Evolutionary conservation across 2,888 invertebrate species (phyloP).

Genomic region (Scaptomyza tumidula): DNA sequence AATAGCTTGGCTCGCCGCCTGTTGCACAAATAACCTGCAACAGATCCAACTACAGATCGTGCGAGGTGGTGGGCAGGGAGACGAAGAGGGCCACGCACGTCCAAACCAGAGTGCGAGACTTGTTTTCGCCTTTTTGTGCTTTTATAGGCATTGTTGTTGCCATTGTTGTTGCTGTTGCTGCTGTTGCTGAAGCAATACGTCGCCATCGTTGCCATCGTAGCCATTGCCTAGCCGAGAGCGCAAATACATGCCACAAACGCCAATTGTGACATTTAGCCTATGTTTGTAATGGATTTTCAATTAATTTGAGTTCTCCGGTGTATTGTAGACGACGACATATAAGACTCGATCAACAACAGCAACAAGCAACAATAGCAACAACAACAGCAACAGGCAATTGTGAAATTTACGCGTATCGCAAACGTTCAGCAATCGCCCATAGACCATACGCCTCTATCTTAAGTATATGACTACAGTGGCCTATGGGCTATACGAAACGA

Average conservation of each 20-base stretch:
- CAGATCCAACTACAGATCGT: constrained; percentile 32
- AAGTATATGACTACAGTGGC: constrained; percentile 18
- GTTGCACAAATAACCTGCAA: constrained; percentile 71
- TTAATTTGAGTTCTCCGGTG: constrained; percentile 83
- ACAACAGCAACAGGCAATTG: constrained; percentile 53
- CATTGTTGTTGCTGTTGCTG: constrained; percentile 25
- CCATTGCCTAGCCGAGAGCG: constrained; percentile 59
- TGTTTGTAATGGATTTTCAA: constrained; percentile 81
- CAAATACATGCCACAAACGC: constrained; percentile 80
- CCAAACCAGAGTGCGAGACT: constrained; percentile 76
- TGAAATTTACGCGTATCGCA: constrained; percentile 76
- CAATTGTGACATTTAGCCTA: constrained; percentile 82
- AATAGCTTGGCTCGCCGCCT: constrained; percentile 52
- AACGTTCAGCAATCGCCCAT: constrained; percentile 26
- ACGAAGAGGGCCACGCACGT: constrained; percentile 62
- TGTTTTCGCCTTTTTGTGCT: constrained; percentile 74
- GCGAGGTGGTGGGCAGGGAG: not conserved
- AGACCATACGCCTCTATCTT: constrained; percentile 23
- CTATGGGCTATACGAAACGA: constrained; percentile 29
- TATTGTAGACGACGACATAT: constrained; percentile 77
- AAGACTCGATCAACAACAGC: constrained; percentile 59
- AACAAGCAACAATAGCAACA: constrained; percentile 31
- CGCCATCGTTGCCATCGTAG: constrained; percentile 49
- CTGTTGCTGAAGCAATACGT: constrained; percentile 68
- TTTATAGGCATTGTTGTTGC: constrained; percentile 75